A percentile compares a stretch with the other conserved stretches of the same genome.
These are phyloP conservation scores for Cathartes aura DNA, from an alignment of 2,113 vertebrate genomes.

Conservation along the genomic window DNA sequence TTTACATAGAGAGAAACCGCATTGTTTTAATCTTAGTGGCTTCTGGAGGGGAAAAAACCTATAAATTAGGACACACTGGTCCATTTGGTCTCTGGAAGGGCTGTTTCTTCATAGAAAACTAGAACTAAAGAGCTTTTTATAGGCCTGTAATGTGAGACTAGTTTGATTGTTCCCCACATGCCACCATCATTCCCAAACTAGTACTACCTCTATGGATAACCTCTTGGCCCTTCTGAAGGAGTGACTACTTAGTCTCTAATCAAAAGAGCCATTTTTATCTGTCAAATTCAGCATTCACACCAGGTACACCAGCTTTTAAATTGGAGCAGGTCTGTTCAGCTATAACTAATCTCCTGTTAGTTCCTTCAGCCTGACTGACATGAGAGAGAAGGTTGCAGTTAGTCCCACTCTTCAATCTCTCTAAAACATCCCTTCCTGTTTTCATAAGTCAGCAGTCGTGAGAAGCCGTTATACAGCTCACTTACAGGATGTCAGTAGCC, in stretches of 20 bases:
- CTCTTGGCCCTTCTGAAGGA: neutral
- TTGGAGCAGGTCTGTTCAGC: neutral
- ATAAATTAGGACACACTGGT: neutral
- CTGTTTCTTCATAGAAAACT: neutral
- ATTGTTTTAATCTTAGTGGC: neutral
- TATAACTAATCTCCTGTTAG: neutral
- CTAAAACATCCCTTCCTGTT: conserved; percentile 31
- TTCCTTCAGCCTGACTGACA: neutral
- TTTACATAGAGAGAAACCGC: neutral
- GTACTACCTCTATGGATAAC: neutral
- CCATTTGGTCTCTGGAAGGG: neutral
- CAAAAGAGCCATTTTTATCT: neutral
- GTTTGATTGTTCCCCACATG: neutral
- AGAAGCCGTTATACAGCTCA: neutral
- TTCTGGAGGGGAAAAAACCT: neutral
- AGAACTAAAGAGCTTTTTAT: neutral
- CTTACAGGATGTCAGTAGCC: neutral
- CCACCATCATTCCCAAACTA: neutral
- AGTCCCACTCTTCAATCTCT: neutral
- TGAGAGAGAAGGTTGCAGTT: neutral
- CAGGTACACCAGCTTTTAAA: neutral
- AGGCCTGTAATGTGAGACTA: neutral
- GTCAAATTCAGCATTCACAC: neutral
- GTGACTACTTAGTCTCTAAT: neutral
- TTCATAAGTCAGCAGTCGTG: neutral